These are phyloP conservation scores for Apamea sordens DNA, from an alignment of 2,888 invertebrate species.

Conservation along the genomic window DNA sequence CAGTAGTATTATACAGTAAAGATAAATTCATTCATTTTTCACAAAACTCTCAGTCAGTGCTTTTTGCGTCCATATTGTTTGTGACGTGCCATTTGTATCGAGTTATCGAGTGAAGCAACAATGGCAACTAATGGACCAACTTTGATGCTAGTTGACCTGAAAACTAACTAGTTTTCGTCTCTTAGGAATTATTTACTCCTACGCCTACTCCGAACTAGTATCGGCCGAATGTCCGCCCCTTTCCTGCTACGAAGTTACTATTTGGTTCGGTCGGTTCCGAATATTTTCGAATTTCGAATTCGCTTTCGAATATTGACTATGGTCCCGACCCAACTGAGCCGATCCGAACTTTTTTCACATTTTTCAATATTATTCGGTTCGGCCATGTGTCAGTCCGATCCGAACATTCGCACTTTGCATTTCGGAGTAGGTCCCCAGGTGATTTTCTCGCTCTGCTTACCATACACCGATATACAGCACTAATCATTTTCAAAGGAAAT, in stretches of 20 bases:
- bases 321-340: no score
- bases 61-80: conserved; percentile 4
- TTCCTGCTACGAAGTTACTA: no score
- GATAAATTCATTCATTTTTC: neutral
- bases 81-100: neutral
- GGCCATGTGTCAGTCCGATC: no score
- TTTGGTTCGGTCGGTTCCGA: no score
- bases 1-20: neutral
- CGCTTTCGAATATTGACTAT: no score
- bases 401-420: no score
- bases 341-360: no score
- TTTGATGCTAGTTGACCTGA: neutral
- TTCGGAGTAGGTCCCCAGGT: no score
- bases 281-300: no score
- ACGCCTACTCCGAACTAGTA: no score
- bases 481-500: neutral
- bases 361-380: no score
- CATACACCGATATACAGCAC: neutral
- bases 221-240: no score
- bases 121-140: neutral
- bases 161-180: neutral
- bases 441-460: neutral
- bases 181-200: neutral
- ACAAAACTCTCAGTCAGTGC: neutral
- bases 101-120: neutral